phyloP scores from a whole-genome alignment of 2,113 vertebrate genomes.

The Plecotus auritus region DNA sequence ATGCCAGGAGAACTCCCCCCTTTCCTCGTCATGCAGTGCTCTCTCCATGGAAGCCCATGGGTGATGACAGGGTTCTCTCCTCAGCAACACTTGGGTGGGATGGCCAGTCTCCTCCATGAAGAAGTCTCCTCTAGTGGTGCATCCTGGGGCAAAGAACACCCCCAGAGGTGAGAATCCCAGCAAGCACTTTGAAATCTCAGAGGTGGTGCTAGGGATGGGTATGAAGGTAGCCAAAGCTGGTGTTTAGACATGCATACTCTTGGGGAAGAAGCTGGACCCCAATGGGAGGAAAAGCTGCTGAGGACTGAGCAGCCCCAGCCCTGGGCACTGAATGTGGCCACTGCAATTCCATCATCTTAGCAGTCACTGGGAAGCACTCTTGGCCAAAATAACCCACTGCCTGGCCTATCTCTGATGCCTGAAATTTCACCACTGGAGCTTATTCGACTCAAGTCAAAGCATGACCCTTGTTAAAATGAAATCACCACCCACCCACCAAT shows the following conservation, averaged over 20 bases:
- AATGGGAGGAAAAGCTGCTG: background rate
- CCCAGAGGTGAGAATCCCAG: background rate
- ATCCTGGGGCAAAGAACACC: background rate
- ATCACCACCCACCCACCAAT: constrained; percentile 49
- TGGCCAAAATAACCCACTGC: background rate
- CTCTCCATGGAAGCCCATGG: background rate
- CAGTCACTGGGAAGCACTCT: background rate
- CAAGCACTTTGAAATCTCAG: background rate
- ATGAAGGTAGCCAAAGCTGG: background rate
- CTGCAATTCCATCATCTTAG: background rate
- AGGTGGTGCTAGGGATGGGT: background rate
- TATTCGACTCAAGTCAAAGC: background rate
- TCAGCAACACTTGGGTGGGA: background rate
- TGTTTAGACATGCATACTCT: background rate
- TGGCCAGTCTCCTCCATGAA: background rate
- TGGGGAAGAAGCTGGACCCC: background rate
- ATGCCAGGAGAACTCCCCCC: background rate
- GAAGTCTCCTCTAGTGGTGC: background rate
- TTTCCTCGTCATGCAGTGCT: background rate
- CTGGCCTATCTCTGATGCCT: background rate
- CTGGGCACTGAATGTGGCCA: background rate
- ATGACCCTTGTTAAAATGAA: constrained; percentile 60
- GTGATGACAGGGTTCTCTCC: background rate
- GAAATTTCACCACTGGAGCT: background rate
- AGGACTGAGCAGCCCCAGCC: background rate